Conservation (phyloP, 2,797 vertebrate genomes). For the Acestrorhynchus altus region DNA sequence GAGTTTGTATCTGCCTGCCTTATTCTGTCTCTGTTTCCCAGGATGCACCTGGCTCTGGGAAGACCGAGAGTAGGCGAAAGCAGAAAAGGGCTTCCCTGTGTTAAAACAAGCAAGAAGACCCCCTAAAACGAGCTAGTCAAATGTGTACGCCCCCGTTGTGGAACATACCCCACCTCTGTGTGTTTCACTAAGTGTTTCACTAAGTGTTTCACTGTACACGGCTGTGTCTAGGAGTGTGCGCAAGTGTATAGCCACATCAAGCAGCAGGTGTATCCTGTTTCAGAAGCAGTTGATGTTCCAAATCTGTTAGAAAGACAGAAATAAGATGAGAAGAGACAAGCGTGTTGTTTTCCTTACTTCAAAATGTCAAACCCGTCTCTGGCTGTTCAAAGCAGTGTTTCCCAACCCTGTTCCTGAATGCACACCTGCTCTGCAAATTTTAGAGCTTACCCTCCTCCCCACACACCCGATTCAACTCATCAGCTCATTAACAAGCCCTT, state of each 20-base stretch:
- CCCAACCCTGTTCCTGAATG: too few relatives aligned
- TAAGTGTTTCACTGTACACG: background rate
- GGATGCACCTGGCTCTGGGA: slow-evolving; percentile 61
- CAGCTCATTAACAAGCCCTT: too few relatives aligned
- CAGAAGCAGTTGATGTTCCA: slow-evolving; percentile 43
- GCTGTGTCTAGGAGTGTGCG: background rate
- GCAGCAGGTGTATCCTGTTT: slow-evolving; percentile 62
- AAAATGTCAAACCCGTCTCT: slow-evolving; percentile 29
- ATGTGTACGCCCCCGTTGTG: slow-evolving; percentile 1
- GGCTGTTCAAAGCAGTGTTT: background rate
- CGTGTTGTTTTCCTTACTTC: slow-evolving; percentile 3
- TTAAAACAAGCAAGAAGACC: slow-evolving; percentile 24
- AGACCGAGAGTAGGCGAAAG: slow-evolving; percentile 34
- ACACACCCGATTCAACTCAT: too few relatives aligned
- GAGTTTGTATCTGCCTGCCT: background rate
- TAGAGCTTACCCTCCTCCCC: too few relatives aligned
- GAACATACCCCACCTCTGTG: slow-evolving; percentile 40
- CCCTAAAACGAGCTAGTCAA: slow-evolving; percentile 11
- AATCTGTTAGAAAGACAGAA: slow-evolving; percentile 42
- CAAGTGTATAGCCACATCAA: slow-evolving; percentile 47
- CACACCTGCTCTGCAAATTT: too few relatives aligned
- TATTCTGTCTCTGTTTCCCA: slow-evolving; percentile 28
- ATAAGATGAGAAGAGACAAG: background rate
- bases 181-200: slow-evolving; percentile 20
- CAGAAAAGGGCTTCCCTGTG: slow-evolving; percentile 53